Evolutionary conservation across 2,113 vertebrate genomes (phyloP), one percentile per base, ranked within the genome.

Genomic region (Tetraodon nigroviridis): DNA sequence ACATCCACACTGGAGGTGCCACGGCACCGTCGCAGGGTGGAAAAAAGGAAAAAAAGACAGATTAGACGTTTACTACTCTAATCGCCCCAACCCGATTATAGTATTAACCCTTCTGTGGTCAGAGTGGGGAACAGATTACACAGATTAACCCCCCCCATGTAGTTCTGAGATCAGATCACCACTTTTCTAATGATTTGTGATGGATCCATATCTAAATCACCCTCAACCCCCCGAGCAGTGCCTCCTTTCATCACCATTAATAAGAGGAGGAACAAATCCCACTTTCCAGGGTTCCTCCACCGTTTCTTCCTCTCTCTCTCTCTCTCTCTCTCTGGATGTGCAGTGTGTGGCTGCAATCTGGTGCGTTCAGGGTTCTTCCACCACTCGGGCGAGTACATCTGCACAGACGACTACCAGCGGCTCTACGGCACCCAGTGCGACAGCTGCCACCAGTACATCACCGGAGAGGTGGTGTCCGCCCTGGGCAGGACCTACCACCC

Each of bases 381-480:
- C 75, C 96, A 98, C 88, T 94, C 94, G 54, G 93, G 95, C n/a
- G 95, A 99, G 72, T 99, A 97, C 85, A 96, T 99, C 86, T 99
- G 96, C 74, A 98, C 95, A 1, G 90, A 93, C 4, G 96, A 99
- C 89, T 99, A 98, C 91, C 96, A 99, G 91, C 92, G 94, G 20
- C 93, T 97, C 53, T 93, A 99, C 0, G 96, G 96, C 58, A 98
- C 94, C 24, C 93, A 94, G 78, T 99, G 96, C 0, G 95, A 99
- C 86, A 95, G 96, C 89, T 99, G 96, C 0, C 86, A 90, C 29
- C 92, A 95, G 86, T 98, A 97, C 84, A 99, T 99, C 89, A 95
- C 92, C 0, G 96, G 96, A 19, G 96, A 99, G 86, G 96, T 99
- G 84, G 96, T 99, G 61, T 99, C 96, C 0, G 96, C 96, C 0